Evolutionary conservation across 2,113 vertebrate genomes (phyloP).

Genomic region (Craseonycteris thonglongyai): DNA sequence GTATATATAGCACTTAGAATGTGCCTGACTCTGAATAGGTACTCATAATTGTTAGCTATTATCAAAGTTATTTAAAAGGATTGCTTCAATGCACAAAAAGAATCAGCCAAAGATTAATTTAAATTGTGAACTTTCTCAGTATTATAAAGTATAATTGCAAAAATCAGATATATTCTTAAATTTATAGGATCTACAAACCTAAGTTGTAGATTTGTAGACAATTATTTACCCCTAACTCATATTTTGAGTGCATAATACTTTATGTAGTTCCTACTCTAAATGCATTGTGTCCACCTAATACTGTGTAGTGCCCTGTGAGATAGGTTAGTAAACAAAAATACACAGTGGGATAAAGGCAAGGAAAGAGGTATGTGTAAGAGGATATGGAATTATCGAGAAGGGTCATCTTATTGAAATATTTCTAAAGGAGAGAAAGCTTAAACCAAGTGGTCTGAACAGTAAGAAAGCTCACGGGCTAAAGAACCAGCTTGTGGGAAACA

Average conservation of each 20-base stretch:
- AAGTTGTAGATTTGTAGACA: neutral
- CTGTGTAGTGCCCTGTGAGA: neutral
- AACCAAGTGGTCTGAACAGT: neutral
- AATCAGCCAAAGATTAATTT: neutral
- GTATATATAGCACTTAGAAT: neutral
- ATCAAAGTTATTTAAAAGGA: neutral
- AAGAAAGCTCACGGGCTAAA: neutral
- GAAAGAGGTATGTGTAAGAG: neutral
- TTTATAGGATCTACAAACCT: neutral
- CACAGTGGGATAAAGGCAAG: neutral
- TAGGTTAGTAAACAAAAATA: neutral
- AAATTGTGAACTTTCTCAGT: neutral
- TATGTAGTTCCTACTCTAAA: neutral
- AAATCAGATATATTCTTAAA: neutral
- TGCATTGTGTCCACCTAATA: neutral
- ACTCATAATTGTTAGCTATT: neutral
- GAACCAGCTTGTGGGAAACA: neutral
- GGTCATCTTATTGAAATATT: neutral
- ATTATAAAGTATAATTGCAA: neutral
- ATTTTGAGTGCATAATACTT: neutral
- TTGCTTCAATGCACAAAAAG: neutral
- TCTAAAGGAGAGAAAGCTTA: neutral
- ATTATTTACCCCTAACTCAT: neutral
- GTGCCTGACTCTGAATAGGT: neutral
- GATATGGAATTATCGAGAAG: too few species aligned